These are phyloP conservation scores for Holcopasites calliopsidis DNA, from an alignment of 1,140 invertebrate species.

Conservation along the genomic window DNA sequence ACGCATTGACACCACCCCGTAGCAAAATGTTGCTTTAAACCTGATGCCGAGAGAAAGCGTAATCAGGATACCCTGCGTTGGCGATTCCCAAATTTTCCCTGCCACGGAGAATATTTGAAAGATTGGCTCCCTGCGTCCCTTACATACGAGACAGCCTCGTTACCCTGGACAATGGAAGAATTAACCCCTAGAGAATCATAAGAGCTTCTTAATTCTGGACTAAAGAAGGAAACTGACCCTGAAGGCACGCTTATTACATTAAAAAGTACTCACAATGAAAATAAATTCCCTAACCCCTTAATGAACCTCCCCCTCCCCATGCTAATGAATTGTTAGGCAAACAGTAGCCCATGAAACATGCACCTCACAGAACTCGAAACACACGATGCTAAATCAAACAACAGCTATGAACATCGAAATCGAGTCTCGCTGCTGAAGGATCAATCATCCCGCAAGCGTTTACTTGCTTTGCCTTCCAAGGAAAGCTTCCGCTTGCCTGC, in stretches of 20 bases:
- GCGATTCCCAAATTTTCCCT: background rate
- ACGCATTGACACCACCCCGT: slow-evolving; percentile 34
- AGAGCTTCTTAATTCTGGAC: background rate
- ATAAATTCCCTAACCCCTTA: background rate
- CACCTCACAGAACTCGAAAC: background rate
- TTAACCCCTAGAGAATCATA: slow-evolving; percentile 10
- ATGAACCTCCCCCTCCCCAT: no score
- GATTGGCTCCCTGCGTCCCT: background rate
- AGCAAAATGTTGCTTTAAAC: slow-evolving; percentile 27
- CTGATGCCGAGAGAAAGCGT: background rate
- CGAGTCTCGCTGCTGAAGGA: background rate
- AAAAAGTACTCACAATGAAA: background rate
- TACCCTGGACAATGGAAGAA: slow-evolving; percentile 13
- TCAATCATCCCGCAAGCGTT: background rate
- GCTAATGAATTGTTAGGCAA: no score
- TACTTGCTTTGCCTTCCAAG: background rate
- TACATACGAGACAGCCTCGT: no score
- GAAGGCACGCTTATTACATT: slow-evolving; percentile 40
- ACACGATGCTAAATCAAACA: background rate
- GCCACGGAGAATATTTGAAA: background rate
- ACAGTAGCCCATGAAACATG: no score
- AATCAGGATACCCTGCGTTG: background rate
- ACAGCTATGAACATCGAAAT: background rate
- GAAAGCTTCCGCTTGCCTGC: slow-evolving; percentile 14
- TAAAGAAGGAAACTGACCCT: background rate